phyloP scores from a whole-genome alignment of 1,140 invertebrate genomes.

The Ylistrum balloti region DNA sequence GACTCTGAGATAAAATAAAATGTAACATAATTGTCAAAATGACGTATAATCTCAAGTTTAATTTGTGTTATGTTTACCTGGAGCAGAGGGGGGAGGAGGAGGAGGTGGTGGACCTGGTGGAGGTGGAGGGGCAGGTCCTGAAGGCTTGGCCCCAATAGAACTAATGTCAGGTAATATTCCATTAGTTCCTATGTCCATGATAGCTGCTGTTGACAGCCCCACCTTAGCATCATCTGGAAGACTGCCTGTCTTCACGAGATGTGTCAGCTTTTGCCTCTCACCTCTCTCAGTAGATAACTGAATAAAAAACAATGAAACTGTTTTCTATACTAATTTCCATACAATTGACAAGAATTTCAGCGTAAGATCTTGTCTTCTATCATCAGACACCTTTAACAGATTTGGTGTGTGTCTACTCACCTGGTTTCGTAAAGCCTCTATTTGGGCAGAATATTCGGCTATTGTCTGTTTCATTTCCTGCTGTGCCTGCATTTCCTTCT shows the following conservation, averaged over 20 bases:
- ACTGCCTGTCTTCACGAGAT: slow-evolving; percentile 91
- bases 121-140: slow-evolving; percentile 78
- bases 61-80: slow-evolving; percentile 59
- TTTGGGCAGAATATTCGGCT: slow-evolving; percentile 89
- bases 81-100: slow-evolving; percentile 73
- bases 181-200: slow-evolving; percentile 70
- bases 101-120: slow-evolving; percentile 84
- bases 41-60: too few species aligned
- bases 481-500: slow-evolving; percentile 90
- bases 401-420: slow-evolving; percentile 65
- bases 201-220: slow-evolving; percentile 74
- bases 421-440: slow-evolving; percentile 88
- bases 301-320: slow-evolving; percentile 2
- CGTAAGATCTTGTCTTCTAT: background rate
- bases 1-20: too few species aligned
- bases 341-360: background rate
- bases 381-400: too few species aligned
- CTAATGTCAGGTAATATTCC: slow-evolving; percentile 81
- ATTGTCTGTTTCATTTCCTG: slow-evolving; percentile 92
- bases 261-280: slow-evolving; percentile 91
- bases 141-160: slow-evolving; percentile 67
- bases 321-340: too few species aligned
- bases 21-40: too few species aligned
- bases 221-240: slow-evolving; percentile 96
- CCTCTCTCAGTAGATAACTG: slow-evolving; percentile 91